Base-by-base conservation (phyloP, 2,888 invertebrate species). In the Megalurothrips usitatus region DNA sequence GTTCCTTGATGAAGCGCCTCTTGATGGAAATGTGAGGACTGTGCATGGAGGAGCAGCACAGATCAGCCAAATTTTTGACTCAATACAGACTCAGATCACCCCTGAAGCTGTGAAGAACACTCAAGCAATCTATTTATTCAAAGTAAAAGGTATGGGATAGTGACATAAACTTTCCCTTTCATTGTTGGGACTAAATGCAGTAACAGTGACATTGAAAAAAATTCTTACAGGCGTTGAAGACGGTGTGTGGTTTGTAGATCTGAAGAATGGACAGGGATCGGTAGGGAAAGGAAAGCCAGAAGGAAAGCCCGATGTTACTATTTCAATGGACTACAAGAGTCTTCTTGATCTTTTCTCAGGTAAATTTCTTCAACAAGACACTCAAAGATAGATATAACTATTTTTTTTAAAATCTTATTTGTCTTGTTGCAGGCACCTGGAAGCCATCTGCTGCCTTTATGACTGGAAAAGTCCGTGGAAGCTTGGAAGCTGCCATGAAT, bases 361-460 rank as follows among this genome's bases (percentile, higher is more conserved):
- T 88, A 86, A 63, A 28, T 58, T 58, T 58, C 4, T 14, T 58
- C 19, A n/a, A 0, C 19, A 14, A 6, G 17, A 58, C 17, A 10
- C 58, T 17, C 17, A 58, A 17, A 19, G 6, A 11, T 26, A 23
- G 9, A 26, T 68, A 81, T 19, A n/a, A 49, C 34, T 23, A 48
- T 3, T 43, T 79, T 78, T 28, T 78, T 28, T 80, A 14, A 81
- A 23, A 26, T 58, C 28, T 49, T 81, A 81, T 75, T 81, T 80
- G 81, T 80, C 82, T 82, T 48, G 81, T 84, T 86, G 49, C 87
- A 90, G 95, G 96, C 68, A 94, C 96, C 88, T 86, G 98, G 84
- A 97, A 96, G 86, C 94, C 99, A 3, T 93, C 97, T 0, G 92
- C 93, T 1, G 98, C 99, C 0, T 98, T 97, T 88, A 97, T 99